These are phyloP conservation scores for Pinctada fucata DNA, from an alignment of 2,888 invertebrate genomes.

Conservation along the genomic window DNA sequence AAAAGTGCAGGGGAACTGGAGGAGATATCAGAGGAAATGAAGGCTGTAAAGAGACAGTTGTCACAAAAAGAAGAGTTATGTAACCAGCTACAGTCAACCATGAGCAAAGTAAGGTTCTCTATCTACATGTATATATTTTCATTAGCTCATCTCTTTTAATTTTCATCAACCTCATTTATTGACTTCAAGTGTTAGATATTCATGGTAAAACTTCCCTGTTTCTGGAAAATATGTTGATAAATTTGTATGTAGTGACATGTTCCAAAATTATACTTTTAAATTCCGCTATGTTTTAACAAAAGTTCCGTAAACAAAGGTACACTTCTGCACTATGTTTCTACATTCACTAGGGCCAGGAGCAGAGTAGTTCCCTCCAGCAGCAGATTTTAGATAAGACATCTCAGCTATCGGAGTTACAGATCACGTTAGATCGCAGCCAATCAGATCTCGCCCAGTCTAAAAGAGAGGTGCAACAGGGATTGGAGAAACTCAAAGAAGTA, in stretches of 20 bases:
- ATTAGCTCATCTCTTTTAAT: neutral
- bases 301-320: too few species aligned
- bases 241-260: too few species aligned
- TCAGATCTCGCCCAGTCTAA: conserved; percentile 52
- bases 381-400: conserved; percentile 58
- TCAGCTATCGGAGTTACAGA: conserved; percentile 58
- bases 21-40: conserved; percentile 39
- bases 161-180: too few species aligned
- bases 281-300: too few species aligned
- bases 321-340: neutral
- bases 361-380: conserved; percentile 56
- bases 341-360: conserved; percentile 54
- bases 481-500: conserved; percentile 46
- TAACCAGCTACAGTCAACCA: conserved; percentile 49
- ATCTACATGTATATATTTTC: neutral
- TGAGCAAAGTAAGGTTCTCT: conserved; percentile 42
- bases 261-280: too few species aligned
- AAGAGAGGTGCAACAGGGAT: conserved; percentile 53
- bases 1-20: conserved; percentile 47
- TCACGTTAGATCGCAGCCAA: conserved; percentile 53
- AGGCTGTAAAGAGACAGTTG: conserved; percentile 44
- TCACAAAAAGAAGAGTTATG: conserved; percentile 56
- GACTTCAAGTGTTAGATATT: too few species aligned
- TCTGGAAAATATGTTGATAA: too few species aligned
- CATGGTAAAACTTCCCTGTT: too few species aligned